Base-by-base conservation (phyloP, 2,797 vertebrate genomes). In the Furcifer pardalis region DNA sequence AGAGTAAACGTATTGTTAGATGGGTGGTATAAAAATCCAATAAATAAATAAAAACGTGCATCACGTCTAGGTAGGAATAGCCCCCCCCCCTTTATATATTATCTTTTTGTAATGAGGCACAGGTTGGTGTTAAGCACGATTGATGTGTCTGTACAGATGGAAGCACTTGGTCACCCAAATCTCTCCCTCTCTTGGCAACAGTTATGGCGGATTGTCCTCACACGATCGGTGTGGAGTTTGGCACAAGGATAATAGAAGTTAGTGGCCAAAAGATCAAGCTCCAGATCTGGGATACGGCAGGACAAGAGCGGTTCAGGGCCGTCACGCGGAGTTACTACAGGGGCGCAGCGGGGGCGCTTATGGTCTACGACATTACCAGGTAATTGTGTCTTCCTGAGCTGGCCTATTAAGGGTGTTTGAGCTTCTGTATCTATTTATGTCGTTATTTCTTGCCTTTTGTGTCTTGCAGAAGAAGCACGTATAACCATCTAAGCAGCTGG, bases 311-410 rank as follows among this genome's bases (percentile, higher is more conserved):
- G 88, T 99, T 99, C 96, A 96, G 99, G 94, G 98, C 99, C 68
- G 99, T 99, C 93, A 99, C 99, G 25, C 97, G 99, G 92, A 99
- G 98, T 95, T 99, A 99, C 95, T 99, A 99, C 95, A 97, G 99
- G 89, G 99, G 99, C n/a, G 99, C 99, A 0, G 99, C 99, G 0
- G 99, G 99, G 46, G 99, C 99, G 1, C 98, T 99, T 90, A 99
- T 99, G 98, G 99, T 99, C 86, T 99, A 99, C 9, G 99, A 99
- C 94, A 99, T 99, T 89, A 99, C 99, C 95, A 99, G 99, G 98
- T 99, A 94, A 96, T 93, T 93, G 71, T 13, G 63, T 17, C 5
- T 37, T 72, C 74, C 62, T 59, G 19, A n/a, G n/a, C n/a, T n/a
- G n/a, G n/a, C n/a, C n/a, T n/a, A n/a, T n/a, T n/a, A n/a, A n/a